phyloP scores from a whole-genome alignment of 2,888 invertebrate genomes.

The Psococerastis gibbosa region DNA sequence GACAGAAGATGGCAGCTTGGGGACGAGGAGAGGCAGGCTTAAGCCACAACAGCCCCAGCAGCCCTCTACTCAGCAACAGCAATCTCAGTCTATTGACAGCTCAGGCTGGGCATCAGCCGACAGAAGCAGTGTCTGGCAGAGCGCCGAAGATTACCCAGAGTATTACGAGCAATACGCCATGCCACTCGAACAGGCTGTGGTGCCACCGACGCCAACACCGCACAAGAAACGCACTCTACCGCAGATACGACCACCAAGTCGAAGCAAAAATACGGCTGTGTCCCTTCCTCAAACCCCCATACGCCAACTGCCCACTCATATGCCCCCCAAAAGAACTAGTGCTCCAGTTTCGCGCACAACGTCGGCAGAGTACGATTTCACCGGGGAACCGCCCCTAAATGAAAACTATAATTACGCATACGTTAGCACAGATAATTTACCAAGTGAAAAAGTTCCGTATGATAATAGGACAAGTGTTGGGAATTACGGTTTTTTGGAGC shows the following conservation, averaged over 20 bases:
- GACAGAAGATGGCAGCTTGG: slow-evolving; percentile 21
- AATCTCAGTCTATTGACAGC: not conserved
- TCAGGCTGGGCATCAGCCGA: slow-evolving; percentile 1
- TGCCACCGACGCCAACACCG: slow-evolving; percentile 7
- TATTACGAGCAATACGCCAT: slow-evolving; percentile 23
- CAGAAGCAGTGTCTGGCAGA: not conserved
- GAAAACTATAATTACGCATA: slow-evolving; percentile 54
- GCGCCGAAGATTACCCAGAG: slow-evolving; percentile 17
- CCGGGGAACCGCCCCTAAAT: slow-evolving; percentile 32
- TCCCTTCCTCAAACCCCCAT: slow-evolving; percentile 36
- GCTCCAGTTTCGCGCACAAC: slow-evolving; percentile 24
- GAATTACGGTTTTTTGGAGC: slow-evolving; percentile 20
- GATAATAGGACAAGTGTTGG: slow-evolving; percentile 25
- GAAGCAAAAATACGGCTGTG: slow-evolving; percentile 6
- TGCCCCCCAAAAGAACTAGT: slow-evolving; percentile 11
- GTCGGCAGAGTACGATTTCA: slow-evolving; percentile 25
- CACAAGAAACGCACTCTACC: slow-evolving; percentile 7
- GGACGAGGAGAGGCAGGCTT: not conserved
- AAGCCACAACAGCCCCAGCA: slow-evolving; percentile 5
- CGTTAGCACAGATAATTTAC: slow-evolving; percentile 44
- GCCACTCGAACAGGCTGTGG: slow-evolving; percentile 24
- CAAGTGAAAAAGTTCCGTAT: slow-evolving; percentile 16
- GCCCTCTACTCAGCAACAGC: no score
- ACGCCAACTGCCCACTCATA: slow-evolving; percentile 28
- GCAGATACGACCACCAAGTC: slow-evolving; percentile 21